These are phyloP conservation scores for Struthidea cinerea DNA, from an alignment of 2,113 vertebrate species.

Conservation along the genomic window DNA sequence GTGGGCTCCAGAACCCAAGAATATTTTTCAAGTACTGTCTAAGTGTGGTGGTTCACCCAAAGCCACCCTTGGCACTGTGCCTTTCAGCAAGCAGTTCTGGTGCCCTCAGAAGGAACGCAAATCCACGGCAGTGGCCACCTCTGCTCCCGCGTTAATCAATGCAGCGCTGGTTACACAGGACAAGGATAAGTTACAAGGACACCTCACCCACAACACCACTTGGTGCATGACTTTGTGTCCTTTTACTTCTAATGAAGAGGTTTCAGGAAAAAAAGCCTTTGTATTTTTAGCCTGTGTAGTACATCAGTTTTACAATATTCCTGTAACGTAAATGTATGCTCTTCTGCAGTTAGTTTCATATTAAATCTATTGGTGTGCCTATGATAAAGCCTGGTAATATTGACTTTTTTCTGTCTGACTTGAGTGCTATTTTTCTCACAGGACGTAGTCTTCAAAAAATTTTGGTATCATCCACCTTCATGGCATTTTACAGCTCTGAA, in stretches of 20 bases:
- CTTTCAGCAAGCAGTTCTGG: not conserved
- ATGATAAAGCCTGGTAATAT: not conserved
- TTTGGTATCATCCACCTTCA: not conserved
- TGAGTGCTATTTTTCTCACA: not conserved
- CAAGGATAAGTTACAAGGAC: too few species aligned
- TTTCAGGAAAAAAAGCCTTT: not conserved
- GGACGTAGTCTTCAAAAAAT: not conserved
- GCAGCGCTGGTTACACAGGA: not conserved
- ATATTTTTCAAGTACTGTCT: not conserved
- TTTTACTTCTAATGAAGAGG: not conserved
- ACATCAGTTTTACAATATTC: not conserved
- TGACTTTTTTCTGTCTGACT: not conserved
- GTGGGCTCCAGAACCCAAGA: not conserved
- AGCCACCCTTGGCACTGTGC: not conserved
- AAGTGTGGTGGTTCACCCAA: accelerated
- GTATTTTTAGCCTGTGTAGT: not conserved
- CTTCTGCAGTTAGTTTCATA: not conserved
- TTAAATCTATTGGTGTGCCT: not conserved
- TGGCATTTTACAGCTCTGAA: not conserved
- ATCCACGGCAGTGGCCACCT: not conserved
- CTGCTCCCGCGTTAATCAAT: accelerated
- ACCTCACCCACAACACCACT: accelerated
- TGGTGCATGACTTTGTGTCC: not conserved
- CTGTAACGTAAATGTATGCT: not conserved
- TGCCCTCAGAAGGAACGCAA: not conserved